phyloP scores from a whole-genome alignment of 1,140 invertebrate genomes.

The Papilio xuthus region DNA sequence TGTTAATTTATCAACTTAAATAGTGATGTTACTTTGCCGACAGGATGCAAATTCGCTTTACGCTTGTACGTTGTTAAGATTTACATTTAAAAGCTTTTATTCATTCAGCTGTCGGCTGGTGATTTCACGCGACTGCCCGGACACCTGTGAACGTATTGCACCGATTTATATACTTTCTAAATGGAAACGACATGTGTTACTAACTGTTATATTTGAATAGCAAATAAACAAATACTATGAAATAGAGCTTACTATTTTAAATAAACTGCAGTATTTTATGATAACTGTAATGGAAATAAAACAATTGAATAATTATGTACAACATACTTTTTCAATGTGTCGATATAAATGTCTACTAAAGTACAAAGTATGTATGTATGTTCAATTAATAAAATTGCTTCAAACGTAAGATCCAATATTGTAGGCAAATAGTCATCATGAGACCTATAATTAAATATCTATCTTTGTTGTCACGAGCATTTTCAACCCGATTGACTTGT shows the following conservation, averaged over 20 bases:
- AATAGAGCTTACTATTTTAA: neutral
- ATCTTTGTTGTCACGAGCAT: no score
- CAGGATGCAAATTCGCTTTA: constrained; percentile 15
- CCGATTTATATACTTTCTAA: constrained; percentile 18
- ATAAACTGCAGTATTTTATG: neutral
- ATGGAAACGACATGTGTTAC: constrained; percentile 15
- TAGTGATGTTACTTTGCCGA: constrained; percentile 8
- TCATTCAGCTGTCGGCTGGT: constrained; percentile 15
- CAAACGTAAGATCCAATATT: no score
- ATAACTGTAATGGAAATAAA: neutral
- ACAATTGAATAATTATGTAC: neutral
- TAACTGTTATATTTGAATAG: constrained; percentile 9
- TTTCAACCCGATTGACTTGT: no score
- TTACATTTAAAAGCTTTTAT: constrained; percentile 20
- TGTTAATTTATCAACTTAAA: neutral
- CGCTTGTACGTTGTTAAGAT: constrained; percentile 21
- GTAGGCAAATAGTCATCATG: no score
- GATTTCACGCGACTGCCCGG: constrained; percentile 5
- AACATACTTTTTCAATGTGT: no score
- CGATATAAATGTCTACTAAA: no score
- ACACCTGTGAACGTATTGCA: constrained; percentile 12
- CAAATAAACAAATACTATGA: neutral
- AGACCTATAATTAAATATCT: no score
- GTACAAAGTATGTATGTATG: no score
- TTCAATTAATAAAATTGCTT: no score